These are phyloP conservation scores for Alauda arvensis DNA, from an alignment of 2,797 vertebrate species.

Conservation along the genomic window DNA sequence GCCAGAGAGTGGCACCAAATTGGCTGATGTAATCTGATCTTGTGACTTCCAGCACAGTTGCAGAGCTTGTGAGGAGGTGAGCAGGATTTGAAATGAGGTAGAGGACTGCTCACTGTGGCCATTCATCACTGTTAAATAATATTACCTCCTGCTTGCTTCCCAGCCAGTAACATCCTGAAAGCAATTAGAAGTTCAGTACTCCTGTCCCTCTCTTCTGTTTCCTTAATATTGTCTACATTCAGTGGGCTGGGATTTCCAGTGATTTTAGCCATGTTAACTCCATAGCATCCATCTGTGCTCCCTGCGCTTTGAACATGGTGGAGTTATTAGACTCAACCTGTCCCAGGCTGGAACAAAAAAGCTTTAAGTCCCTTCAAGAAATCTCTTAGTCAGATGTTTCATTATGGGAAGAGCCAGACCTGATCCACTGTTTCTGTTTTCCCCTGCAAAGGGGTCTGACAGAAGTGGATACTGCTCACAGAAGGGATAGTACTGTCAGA, in stretches of 20 bases:
- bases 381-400: neutral
- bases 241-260: neutral
- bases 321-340: neutral
- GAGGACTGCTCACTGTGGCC: neutral
- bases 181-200: neutral
- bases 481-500: neutral
- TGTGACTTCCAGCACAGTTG: neutral
- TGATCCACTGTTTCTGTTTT: neutral
- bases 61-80: neutral
- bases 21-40: neutral
- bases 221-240: neutral
- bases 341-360: neutral
- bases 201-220: neutral
- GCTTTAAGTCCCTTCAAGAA: neutral
- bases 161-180: neutral
- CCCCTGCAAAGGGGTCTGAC: neutral
- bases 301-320: neutral
- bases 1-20: neutral
- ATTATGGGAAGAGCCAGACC: neutral
- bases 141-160: neutral
- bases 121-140: neutral
- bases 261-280: neutral
- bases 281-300: neutral
- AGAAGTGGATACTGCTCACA: neutral
- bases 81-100: neutral